Evolutionary conservation across 2,888 invertebrate species (phyloP), one percentile per base, ranked within the genome.

Genomic region (Nysson spinosus): DNA sequence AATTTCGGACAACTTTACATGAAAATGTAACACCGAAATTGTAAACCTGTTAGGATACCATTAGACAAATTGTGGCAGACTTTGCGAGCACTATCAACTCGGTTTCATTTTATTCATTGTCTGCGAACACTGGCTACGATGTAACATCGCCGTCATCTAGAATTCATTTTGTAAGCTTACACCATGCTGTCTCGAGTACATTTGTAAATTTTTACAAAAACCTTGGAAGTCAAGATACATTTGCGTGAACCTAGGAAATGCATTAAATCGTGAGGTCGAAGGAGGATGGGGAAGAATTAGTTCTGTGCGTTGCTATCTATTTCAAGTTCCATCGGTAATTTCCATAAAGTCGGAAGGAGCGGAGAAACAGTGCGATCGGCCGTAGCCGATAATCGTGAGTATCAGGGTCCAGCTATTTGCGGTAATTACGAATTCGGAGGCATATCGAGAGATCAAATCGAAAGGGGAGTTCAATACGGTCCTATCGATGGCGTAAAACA

Each of bases 391-490:
- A 58, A 46, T 37, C 44, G 40, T 37, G 19, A 50, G 14, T 32
- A 34, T 44, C 30, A n/a, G 14, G n/a, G 17, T 32, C 40, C 28
- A n/a, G 20, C 30, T 52, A 26, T 28, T 56, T 43, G 30, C 30
- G 49, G 60, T 70, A 73, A 73, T 70, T 70, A 67, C 60, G 60
- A 55, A 63, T 61, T 68, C 73, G 30, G 17, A 42, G 40, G 46
- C 30, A 42, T 54, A 52, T 47, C 60, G 32, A 4, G 19, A 12
- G 30, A 62, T 56, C 46, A 58, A 28, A 46, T 17, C 26, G 35
- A 47, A 16, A 12, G 30, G 30, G 24, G 42, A 39, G 20, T 26
- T 20, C 50, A 32, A 43, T 46, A 28, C 22, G n/a, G n/a, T n/a
- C 14, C 30, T 22, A 12, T 30, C 44, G 39, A 56, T 60, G 43